These are phyloP conservation scores for Lithobates pipiens DNA, from an alignment of 2,797 vertebrate genomes.

Conservation along the genomic window DNA sequence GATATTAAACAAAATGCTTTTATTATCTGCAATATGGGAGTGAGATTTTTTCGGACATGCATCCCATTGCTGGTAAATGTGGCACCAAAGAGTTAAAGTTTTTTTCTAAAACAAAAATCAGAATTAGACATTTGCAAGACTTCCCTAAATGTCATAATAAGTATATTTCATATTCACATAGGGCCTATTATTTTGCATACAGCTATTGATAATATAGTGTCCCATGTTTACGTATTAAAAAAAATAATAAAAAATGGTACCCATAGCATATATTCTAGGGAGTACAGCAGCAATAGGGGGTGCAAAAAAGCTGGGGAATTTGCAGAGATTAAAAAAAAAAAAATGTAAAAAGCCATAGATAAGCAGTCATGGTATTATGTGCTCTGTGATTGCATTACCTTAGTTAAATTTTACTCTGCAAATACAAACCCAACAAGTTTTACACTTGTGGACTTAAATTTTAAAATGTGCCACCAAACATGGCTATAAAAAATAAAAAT, in stretches of 20 bases:
- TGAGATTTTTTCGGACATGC: slow-evolving; percentile 57
- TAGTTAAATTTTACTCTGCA: not conserved
- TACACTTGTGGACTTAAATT: slow-evolving; percentile 23
- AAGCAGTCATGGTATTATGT: not conserved
- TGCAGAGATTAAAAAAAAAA: not conserved
- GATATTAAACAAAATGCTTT: not conserved
- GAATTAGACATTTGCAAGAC: slow-evolving; percentile 38
- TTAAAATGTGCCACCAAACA: slow-evolving; percentile 37
- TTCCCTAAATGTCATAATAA: slow-evolving; percentile 17
- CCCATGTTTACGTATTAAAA: not conserved
- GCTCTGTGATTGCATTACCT: not conserved
- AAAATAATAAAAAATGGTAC: slow-evolving; percentile 1
- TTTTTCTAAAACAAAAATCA: slow-evolving; percentile 21
- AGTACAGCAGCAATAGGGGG: not conserved
- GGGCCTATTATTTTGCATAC: not conserved
- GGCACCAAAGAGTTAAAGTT: slow-evolving; percentile 61
- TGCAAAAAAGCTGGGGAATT: not conserved
- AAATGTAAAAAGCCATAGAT: not conserved
- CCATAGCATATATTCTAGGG: not conserved
- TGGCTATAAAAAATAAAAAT: not conserved
- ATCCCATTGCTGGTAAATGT: slow-evolving; percentile 62
- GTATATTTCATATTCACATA: slow-evolving; percentile 23
- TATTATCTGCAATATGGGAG: slow-evolving; percentile 25
- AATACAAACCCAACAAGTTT: slow-evolving; percentile 8
- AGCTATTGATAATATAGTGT: not conserved